Percentiles rank a stretch among this genome's conserved stretches.
Conservation (phyloP, 92 coral and sea anemone species). For the Paragorgia papillata region DNA sequence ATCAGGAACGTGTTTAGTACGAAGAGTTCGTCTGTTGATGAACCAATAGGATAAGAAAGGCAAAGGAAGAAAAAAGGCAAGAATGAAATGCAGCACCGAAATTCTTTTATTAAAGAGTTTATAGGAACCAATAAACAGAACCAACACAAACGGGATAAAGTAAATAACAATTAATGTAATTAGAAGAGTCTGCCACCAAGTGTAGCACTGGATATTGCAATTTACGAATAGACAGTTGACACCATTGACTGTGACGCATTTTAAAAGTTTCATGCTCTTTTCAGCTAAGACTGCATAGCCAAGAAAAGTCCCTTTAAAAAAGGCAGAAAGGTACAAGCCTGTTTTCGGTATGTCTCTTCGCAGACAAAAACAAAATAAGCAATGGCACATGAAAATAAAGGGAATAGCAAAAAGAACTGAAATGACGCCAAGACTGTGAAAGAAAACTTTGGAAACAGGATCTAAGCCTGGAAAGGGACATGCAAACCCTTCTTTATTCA, state of each 20-base stretch:
- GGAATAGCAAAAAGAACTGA: constrained; percentile 35
- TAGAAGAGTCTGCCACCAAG: constrained; percentile 65
- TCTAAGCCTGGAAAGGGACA: constrained; percentile 71
- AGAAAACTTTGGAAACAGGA: constrained; percentile 25
- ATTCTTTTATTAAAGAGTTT: constrained; percentile 24
- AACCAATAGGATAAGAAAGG: constrained; percentile 26
- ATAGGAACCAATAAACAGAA: constrained; percentile 10
- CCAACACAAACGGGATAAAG: constrained; percentile 20
- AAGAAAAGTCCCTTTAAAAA: constrained; percentile 54
- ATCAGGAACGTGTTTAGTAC: neutral
- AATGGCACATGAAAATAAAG: constrained; percentile 20
- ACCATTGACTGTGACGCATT: constrained; percentile 46
- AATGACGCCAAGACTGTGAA: constrained; percentile 7
- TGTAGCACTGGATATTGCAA: constrained; percentile 60
- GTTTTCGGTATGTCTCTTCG: constrained; percentile 23
- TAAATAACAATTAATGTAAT: constrained; percentile 6
- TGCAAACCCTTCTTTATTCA: constrained; percentile 47
- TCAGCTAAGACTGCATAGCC: constrained; percentile 64
- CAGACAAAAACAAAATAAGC: constrained; percentile 16
- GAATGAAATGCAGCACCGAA: constrained; percentile 2
- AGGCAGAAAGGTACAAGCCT: constrained; percentile 57
- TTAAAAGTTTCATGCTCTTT: constrained; percentile 56
- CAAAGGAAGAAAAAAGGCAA: constrained; percentile 21
- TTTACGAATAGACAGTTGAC: constrained; percentile 47
- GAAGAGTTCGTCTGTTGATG: neutral